phyloP scores from a whole-genome alignment of 1,140 invertebrate species.

The Daktulosphaira vitifoliae region DNA sequence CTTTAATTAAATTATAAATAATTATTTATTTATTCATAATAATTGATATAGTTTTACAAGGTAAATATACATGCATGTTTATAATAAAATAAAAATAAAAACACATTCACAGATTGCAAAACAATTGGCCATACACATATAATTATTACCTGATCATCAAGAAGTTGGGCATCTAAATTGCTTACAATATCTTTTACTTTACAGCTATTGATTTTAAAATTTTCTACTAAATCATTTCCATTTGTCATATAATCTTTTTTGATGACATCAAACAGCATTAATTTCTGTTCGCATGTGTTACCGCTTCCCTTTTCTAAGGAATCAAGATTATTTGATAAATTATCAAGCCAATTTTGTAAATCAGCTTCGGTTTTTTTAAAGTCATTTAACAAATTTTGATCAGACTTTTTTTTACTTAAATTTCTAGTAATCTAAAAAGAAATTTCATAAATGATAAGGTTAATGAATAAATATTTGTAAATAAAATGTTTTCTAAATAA shows the following conservation, averaged over 20 bases:
- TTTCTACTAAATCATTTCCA: slow-evolving; percentile 50
- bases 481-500: too few species aligned
- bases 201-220: slow-evolving; percentile 57
- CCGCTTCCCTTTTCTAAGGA: slow-evolving; percentile 71
- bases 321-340: slow-evolving; percentile 66
- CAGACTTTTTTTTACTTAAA: slow-evolving; percentile 63
- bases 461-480: too few species aligned
- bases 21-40: too few species aligned
- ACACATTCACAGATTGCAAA: too few species aligned
- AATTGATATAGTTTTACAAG: too few species aligned
- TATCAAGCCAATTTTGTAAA: slow-evolving; percentile 71
- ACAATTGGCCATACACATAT: not conserved
- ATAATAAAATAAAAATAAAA: too few species aligned
- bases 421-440: slow-evolving; percentile 53
- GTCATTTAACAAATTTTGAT: slow-evolving; percentile 67
- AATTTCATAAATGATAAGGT: not conserved
- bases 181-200: slow-evolving; percentile 70
- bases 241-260: slow-evolving; percentile 36
- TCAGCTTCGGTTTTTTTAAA: slow-evolving; percentile 65
- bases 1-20: too few species aligned
- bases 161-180: slow-evolving; percentile 78
- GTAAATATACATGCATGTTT: too few species aligned
- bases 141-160: slow-evolving; percentile 66
- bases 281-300: slow-evolving; percentile 70
- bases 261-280: slow-evolving; percentile 54